A percentile compares a stretch with the other conserved stretches of the same genome.
Evolutionary conservation across 1,140 invertebrate genomes (phyloP).

Genomic region (Macrotrachela quadricornifera): DNA sequence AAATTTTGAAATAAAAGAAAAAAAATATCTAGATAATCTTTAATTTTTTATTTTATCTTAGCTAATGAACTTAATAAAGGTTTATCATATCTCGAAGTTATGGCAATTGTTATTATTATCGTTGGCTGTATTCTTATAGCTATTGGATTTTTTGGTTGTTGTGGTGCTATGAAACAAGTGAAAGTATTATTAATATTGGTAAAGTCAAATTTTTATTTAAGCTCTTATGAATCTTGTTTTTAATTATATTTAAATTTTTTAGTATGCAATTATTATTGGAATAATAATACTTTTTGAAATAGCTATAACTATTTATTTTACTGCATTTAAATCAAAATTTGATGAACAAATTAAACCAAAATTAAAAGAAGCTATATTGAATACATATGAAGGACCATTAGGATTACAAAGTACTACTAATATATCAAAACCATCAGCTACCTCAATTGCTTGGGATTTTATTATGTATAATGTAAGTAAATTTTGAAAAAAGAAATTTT

Average conservation of each 20-base stretch:
- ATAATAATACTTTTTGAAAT: no score
- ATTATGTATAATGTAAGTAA: slow-evolving; percentile 4
- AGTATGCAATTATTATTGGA: no score
- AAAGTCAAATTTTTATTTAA: no score
- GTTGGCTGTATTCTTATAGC: not conserved
- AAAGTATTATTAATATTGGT: not conserved
- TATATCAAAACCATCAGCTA: no score
- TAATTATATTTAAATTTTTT: no score
- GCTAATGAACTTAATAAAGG: not conserved
- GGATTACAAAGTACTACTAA: no score
- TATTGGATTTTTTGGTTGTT: slow-evolving; percentile 6
- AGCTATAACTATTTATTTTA: no score
- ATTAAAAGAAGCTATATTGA: no score
- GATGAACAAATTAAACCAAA: no score
- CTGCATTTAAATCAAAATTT: no score
- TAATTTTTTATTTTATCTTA: not conserved
- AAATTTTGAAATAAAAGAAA: not conserved
- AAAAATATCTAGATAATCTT: not conserved
- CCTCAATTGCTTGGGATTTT: slow-evolving; percentile 3
- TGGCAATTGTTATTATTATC: slow-evolving; percentile 1
- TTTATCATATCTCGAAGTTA: slow-evolving; percentile 1
- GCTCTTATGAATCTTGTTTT: no score
- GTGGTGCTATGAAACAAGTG: slow-evolving; percentile 2
- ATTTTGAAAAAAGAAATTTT: not conserved
- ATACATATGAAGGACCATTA: no score